Conservation (phyloP, 2,113 vertebrate species). For the Hemicordylus capensis region DNA sequence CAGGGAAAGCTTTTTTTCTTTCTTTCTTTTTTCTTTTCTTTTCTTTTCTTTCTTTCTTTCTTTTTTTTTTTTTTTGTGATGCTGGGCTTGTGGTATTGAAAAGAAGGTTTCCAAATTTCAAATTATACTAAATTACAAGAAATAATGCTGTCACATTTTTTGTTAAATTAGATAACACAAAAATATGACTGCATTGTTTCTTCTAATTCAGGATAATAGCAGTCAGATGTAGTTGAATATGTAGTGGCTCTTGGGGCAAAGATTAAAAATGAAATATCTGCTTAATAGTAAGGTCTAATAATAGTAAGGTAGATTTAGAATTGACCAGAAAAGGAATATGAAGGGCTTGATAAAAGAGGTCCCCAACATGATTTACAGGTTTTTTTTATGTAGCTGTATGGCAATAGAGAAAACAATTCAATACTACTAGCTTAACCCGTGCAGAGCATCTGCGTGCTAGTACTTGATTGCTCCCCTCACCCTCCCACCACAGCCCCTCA, state of each 20-base stretch:
- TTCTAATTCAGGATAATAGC: constrained; percentile 24
- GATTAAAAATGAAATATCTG: constrained; percentile 21
- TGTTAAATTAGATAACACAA: constrained; percentile 31
- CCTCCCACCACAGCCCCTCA: no score
- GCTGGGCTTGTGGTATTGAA: background rate
- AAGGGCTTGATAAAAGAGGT: constrained; percentile 8
- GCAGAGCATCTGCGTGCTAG: no score
- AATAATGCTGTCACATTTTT: background rate
- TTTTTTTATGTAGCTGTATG: background rate
- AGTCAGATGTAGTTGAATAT: constrained; percentile 22
- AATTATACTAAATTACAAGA: constrained; percentile 12
- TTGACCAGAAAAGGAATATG: background rate
- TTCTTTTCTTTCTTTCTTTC: no score
- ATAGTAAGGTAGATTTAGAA: no score
- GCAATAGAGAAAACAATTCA: background rate
- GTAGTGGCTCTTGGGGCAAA: constrained; percentile 2
- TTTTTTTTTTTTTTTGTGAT: constrained; percentile 13
- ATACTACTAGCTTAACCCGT: no score
- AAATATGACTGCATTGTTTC: no score
- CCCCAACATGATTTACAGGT: background rate
- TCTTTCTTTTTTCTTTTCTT: no score
- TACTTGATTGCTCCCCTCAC: no score
- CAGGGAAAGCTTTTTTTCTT: background rate
- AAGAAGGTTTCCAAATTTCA: constrained; percentile 14
- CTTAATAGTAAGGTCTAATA: constrained; percentile 7